A percentile compares a stretch with the other conserved stretches of the same genome.
Evolutionary conservation across 1,140 invertebrate species (phyloP).

Genomic region (Antheraea pernyi): DNA sequence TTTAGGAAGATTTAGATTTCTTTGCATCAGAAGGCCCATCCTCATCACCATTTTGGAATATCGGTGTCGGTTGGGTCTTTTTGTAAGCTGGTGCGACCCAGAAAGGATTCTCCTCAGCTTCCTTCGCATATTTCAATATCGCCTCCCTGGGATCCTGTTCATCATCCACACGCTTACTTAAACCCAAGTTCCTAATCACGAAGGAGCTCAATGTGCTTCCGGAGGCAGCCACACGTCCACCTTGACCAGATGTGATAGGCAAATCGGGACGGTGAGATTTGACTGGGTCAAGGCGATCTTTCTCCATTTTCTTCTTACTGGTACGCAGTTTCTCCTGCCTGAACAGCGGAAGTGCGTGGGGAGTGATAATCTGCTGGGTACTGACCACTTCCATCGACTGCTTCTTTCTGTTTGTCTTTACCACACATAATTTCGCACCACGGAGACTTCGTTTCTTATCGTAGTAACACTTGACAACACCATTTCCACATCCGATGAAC

Average conservation of each 20-base stretch:
- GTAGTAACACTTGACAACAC: constrained; percentile 94
- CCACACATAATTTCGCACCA: constrained; percentile 94
- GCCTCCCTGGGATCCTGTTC: constrained; percentile 98
- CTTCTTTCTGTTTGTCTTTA: constrained; percentile 89
- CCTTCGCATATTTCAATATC: constrained; percentile 97
- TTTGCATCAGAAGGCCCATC: constrained; percentile 79
- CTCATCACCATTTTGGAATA: constrained; percentile 84
- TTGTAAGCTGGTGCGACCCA: constrained; percentile 96
- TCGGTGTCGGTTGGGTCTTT: constrained; percentile 89
- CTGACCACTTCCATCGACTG: constrained; percentile 93
- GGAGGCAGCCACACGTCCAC: constrained; percentile 95
- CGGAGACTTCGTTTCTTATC: constrained; percentile 91
- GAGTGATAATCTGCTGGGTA: constrained; percentile 97
- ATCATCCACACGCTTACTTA: constrained; percentile 95
- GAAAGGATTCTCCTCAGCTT: constrained; percentile 97
- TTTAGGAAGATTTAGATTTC: constrained; percentile 35
- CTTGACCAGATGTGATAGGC: constrained; percentile 95
- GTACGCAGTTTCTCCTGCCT: constrained; percentile 95
- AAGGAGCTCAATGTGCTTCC: constrained; percentile 98
- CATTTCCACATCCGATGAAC: constrained; percentile 95
- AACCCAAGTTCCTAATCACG: constrained; percentile 96
- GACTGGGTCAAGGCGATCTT: constrained; percentile 93
- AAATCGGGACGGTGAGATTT: constrained; percentile 97
- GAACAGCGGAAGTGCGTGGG: constrained; percentile 97
- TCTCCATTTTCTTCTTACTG: constrained; percentile 94